These are phyloP conservation scores for Lepidurus packardi DNA, from an alignment of 1,140 invertebrate genomes.

Conservation along the genomic window DNA sequence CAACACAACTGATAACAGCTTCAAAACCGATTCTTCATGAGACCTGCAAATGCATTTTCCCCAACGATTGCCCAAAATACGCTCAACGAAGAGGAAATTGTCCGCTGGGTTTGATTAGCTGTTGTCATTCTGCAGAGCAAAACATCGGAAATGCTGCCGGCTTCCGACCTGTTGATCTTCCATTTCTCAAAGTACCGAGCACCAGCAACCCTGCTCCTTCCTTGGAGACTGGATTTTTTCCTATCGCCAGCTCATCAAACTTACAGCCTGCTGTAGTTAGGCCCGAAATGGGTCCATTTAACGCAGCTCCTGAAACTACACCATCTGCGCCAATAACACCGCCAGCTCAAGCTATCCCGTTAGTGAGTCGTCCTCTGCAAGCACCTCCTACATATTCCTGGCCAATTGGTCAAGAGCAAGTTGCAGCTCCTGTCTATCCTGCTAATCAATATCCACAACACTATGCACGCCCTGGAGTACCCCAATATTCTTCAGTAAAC, in stretches of 20 bases:
- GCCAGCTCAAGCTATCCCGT: slow-evolving; percentile 14
- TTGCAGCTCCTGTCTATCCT: not conserved
- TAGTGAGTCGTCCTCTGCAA: not conserved
- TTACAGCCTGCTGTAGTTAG: not conserved
- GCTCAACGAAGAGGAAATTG: not conserved
- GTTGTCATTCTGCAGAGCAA: slow-evolving; percentile 26
- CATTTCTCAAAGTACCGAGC: slow-evolving; percentile 29
- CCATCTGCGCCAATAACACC: not conserved
- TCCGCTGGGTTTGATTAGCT: not conserved
- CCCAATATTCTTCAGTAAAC: not conserved
- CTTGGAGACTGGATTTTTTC: not conserved
- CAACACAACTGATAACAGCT: slow-evolving; percentile 7
- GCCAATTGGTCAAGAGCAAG: not conserved
- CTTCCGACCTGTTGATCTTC: slow-evolving; percentile 25
- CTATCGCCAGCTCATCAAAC: not conserved
- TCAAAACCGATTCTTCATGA: not conserved
- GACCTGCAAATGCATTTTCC: slow-evolving; percentile 17
- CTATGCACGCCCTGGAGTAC: not conserved
- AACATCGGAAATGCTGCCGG: not conserved
- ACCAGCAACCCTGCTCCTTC: not conserved
- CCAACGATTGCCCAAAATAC: slow-evolving; percentile 25
- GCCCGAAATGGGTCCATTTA: not conserved
- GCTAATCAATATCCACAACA: not conserved
- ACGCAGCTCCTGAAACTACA: not conserved
- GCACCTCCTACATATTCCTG: not conserved